Evolutionary conservation across 2,888 invertebrate species (phyloP).

Genomic region (Gastrophysa polygoni): DNA sequence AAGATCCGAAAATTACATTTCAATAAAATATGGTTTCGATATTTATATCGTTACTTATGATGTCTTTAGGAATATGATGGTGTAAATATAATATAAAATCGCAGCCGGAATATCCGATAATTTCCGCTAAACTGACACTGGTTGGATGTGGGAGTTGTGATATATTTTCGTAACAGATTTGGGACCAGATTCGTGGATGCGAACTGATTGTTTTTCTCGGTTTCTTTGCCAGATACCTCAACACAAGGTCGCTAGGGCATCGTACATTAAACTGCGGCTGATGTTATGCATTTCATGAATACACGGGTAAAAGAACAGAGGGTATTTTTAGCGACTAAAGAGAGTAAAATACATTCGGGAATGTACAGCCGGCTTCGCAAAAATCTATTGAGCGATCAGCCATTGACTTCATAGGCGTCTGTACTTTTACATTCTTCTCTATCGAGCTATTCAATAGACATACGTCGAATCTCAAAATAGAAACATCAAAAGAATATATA

Average conservation of each 20-base stretch:
- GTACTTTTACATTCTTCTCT: neutral
- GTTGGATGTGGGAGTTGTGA: neutral
- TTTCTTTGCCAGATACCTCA: constrained; percentile 16
- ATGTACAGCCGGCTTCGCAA: neutral
- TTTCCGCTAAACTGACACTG: too few relatives aligned
- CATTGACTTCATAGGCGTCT: neutral
- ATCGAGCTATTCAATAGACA: neutral
- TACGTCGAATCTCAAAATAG: neutral
- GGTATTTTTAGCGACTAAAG: constrained; percentile 20
- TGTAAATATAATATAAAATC: too few relatives aligned
- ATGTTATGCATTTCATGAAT: constrained; percentile 24
- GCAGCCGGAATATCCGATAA: too few relatives aligned
- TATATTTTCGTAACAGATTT: neutral
- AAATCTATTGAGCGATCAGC: neutral
- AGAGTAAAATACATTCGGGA: neutral
- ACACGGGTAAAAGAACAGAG: constrained; percentile 4
- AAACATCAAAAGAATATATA: too few relatives aligned
- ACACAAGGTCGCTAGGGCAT: constrained; percentile 17
- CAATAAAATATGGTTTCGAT: too few relatives aligned
- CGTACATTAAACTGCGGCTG: constrained; percentile 4
- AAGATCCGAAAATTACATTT: too few relatives aligned
- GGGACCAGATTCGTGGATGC: neutral
- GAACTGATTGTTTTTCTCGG: constrained; percentile 12
- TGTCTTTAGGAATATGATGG: too few relatives aligned
- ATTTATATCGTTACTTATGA: too few relatives aligned